Percentiles rank a stretch among this genome's conserved stretches.
These are phyloP conservation scores for Bos indicus DNA, from an alignment of 2,113 vertebrate species.

Conservation along the genomic window DNA sequence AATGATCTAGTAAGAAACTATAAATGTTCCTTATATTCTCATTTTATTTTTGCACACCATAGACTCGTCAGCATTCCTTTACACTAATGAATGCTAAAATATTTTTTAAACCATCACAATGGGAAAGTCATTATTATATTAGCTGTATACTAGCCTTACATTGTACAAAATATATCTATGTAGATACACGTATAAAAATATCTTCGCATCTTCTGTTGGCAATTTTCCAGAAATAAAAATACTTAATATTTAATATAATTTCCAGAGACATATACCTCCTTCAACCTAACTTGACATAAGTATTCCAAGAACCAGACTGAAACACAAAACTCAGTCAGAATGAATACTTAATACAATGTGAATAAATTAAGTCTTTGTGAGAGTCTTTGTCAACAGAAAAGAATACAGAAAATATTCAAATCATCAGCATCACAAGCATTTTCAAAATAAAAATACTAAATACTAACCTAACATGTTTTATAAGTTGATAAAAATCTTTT, in stretches of 20 bases:
- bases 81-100: not conserved
- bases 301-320: slow-evolving; percentile 79
- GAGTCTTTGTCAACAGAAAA: slow-evolving; percentile 72
- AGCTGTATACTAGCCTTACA: not conserved
- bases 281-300: slow-evolving; percentile 81
- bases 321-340: slow-evolving; percentile 78
- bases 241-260: slow-evolving; percentile 62
- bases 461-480: not conserved
- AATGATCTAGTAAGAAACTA: not conserved
- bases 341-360: slow-evolving; percentile 81
- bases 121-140: not conserved
- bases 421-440: not conserved
- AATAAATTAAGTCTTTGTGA: slow-evolving; percentile 78
- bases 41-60: not conserved
- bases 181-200: not conserved
- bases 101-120: not conserved
- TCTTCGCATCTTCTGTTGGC: not conserved
- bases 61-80: not conserved
- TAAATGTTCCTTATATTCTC: not conserved
- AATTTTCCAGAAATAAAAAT: slow-evolving; percentile 35
- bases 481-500: not conserved
- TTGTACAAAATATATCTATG: not conserved
- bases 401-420: not conserved
- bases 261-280: slow-evolving; percentile 82
- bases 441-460: not conserved